Base-by-base conservation (phyloP, 2,113 vertebrate genomes). In the Acinonyx jubatus region DNA sequence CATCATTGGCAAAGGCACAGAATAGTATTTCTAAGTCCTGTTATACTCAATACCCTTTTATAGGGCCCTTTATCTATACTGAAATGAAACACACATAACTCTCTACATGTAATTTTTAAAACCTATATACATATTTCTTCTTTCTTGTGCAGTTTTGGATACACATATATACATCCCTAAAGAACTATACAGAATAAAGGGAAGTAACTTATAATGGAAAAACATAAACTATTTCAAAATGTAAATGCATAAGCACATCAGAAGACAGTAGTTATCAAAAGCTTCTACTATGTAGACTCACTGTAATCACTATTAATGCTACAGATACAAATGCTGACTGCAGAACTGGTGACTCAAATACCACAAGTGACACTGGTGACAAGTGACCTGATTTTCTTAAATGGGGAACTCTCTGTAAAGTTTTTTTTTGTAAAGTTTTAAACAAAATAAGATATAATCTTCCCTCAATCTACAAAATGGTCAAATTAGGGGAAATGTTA, bases 251-350 rank as follows among this genome's bases (percentile, higher is more conserved):
- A 66, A 45, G 16, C 15, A 90, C 12, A 63, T 41, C 52, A 85
- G 65, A 79, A 95, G 25, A 82, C 11, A 80, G 57, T 79, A 66
- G 21, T 29, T 79, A 11, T 66, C 33, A 88, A 91, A 86, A 27
- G 52, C 73, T 81, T 71, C 23, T 38, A 93, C 23, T 25, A 71
- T 29, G 41, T 4, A 80, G 69, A 90, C 71, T 69, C 69, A 93
- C n/a, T 50, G 16, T 90, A 52, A 89, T 73, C 82, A 96, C 45
- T 36, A 88, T 69, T 94, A 85, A 90, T 71, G 65, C 80, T 90
- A 90, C 31, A 71, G 13, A 89, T 41, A 94, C 8, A 57, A 90
- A 85, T 85, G 71, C 25, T 78, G 61, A 89, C 83, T 81, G 31
- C 18, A 91, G 71, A 90, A 41, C 5, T 41, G 69, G 38, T 89